Evolutionary conservation across 2,113 vertebrate species (phyloP).

Genomic region (Cheirogaleus medius): DNA sequence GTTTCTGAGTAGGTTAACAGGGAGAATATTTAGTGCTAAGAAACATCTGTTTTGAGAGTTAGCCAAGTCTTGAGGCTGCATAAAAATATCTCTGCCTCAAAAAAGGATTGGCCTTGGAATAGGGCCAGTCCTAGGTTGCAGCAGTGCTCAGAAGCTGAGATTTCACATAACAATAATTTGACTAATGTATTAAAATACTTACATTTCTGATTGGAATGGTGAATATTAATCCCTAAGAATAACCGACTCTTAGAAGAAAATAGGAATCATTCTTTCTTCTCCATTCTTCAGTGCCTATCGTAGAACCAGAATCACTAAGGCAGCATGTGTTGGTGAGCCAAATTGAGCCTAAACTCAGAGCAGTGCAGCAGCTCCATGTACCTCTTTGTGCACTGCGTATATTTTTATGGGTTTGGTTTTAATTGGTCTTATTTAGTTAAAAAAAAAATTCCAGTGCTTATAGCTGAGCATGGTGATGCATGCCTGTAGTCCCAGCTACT

Average conservation of each 20-base stretch:
- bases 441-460: background rate
- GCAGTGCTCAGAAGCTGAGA: background rate
- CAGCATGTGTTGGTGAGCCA: background rate
- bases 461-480: too few relatives aligned
- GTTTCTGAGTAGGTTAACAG: background rate
- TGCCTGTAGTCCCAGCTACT: too few relatives aligned
- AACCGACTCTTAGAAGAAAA: background rate
- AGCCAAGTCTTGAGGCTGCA: background rate
- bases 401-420: background rate
- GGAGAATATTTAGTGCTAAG: background rate
- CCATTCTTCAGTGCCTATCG: background rate
- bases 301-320: background rate
- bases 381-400: background rate
- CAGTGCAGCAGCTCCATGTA: rapidly evolving
- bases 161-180: background rate
- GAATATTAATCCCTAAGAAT: background rate
- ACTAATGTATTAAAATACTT: background rate
- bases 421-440: background rate
- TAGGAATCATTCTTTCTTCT: background rate
- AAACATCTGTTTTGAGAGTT: slow-evolving; percentile 1
- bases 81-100: background rate
- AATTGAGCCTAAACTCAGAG: background rate
- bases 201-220: background rate
- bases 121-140: background rate
- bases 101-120: background rate